Evolutionary conservation across 2,113 vertebrate genomes (phyloP).

Genomic region (Phrynosoma blainvillii): DNA sequence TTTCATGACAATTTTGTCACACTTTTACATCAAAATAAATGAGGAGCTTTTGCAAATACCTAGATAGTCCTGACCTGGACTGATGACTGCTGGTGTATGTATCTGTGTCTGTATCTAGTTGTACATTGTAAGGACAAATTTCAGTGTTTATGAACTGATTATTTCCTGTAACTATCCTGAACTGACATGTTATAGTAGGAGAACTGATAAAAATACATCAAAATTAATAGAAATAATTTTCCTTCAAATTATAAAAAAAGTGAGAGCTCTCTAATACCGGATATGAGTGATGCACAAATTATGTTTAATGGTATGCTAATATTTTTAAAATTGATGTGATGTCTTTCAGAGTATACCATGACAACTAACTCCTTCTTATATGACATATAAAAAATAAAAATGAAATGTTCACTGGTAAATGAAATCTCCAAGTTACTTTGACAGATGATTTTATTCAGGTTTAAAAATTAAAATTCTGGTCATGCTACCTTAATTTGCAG

Average conservation of each 20-base stretch:
- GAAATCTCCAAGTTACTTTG: neutral
- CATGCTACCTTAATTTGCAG: neutral
- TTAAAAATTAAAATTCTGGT: neutral
- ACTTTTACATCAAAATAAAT: neutral
- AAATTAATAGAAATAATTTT: slow-evolving; percentile 48
- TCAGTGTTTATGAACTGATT: neutral
- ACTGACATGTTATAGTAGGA: slow-evolving; percentile 6
- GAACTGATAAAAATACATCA: slow-evolving; percentile 50
- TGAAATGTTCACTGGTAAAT: neutral
- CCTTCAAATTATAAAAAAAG: slow-evolving; percentile 45
- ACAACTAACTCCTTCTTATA: neutral
- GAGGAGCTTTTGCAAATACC: neutral
- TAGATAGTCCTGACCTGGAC: neutral
- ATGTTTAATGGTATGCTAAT: neutral
- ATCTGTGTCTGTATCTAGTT: neutral
- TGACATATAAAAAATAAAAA: neutral
- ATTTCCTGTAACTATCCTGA: slow-evolving; percentile 33
- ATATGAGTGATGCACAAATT: slow-evolving; percentile 23
- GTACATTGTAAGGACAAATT: neutral
- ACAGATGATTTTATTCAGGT: neutral
- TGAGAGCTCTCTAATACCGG: slow-evolving; percentile 42
- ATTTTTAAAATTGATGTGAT: slow-evolving; percentile 39
- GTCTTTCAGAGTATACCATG: neutral
- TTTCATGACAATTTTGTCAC: neutral
- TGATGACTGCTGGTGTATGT: neutral